Conservation (phyloP, 23 tunicate genomes). For the Ciona savignyi region DNA sequence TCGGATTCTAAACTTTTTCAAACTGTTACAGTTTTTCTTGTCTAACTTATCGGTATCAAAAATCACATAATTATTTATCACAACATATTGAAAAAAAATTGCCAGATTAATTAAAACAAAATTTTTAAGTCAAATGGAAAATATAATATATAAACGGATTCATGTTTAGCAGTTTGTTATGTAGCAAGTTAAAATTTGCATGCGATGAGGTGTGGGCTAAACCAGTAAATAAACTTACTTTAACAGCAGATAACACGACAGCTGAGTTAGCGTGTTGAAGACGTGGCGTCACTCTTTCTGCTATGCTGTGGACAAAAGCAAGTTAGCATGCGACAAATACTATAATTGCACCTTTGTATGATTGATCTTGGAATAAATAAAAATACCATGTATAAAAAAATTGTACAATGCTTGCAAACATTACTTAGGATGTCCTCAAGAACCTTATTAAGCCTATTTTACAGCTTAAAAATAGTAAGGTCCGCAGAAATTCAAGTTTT, state of each 20-base stretch:
- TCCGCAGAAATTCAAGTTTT: no score
- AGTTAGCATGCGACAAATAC: background rate
- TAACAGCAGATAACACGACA: constrained; percentile 89
- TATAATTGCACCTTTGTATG: no score
- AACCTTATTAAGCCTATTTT: no score
- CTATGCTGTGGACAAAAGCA: constrained; percentile 50
- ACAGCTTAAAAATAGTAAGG: no score
- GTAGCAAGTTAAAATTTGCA: no score
- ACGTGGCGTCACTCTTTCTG: constrained; percentile 90
- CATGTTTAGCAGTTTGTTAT: background rate
- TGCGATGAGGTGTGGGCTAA: background rate
- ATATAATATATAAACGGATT: background rate
- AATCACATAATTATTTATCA: background rate
- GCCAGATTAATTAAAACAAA: background rate
- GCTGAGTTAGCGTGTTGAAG: constrained; percentile 92
- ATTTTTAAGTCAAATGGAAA: background rate
- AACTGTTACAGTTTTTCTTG: no score
- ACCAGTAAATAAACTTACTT: constrained; percentile 26
- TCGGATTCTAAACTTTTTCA: no score
- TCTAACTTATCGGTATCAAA: no score
- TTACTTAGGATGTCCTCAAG: no score
- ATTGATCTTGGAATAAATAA: no score
- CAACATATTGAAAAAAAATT: background rate
- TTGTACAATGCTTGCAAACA: background rate
- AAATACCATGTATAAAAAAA: background rate